phyloP scores from a whole-genome alignment of 2,113 vertebrate species.

The Amphiprion percula region DNA sequence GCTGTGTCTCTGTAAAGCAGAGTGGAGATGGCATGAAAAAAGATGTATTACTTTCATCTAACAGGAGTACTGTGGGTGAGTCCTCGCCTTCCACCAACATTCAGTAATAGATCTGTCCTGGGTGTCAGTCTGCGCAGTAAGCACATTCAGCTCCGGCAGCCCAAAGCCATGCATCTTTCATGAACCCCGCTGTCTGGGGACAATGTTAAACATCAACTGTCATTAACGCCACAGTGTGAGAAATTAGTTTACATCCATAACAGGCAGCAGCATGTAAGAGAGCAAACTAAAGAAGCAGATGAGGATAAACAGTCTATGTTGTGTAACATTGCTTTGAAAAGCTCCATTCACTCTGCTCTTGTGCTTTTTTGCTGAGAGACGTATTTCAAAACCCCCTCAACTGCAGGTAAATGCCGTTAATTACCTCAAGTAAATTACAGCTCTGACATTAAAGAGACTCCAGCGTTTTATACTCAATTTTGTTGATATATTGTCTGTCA shows the following conservation, averaged over 20 bases:
- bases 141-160: slow-evolving; percentile 63
- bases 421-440: slow-evolving; percentile 46
- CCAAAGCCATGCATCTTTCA: slow-evolving; percentile 78
- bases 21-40: slow-evolving; percentile 32
- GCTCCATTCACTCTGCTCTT: slow-evolving; percentile 12
- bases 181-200: slow-evolving; percentile 72
- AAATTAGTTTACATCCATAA: slow-evolving; percentile 70
- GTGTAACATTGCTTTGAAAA: slow-evolving; percentile 47
- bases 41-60: slow-evolving; percentile 63
- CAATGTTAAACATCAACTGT: slow-evolving; percentile 75
- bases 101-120: slow-evolving; percentile 64
- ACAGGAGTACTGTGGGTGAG: slow-evolving; percentile 32
- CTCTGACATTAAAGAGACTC: slow-evolving; percentile 31
- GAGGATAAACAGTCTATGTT: slow-evolving; percentile 31
- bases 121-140: slow-evolving; percentile 66
- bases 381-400: slow-evolving; percentile 33
- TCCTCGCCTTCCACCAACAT: slow-evolving; percentile 52
- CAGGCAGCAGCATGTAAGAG: slow-evolving; percentile 62
- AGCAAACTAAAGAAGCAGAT: slow-evolving; percentile 26
- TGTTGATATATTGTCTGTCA: slow-evolving; percentile 38
- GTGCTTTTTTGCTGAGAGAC: slow-evolving; percentile 10
- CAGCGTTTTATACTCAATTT: slow-evolving; percentile 33
- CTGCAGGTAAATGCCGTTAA: slow-evolving; percentile 36
- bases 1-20: slow-evolving; percentile 36
- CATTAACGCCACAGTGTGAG: slow-evolving; percentile 69